These are phyloP conservation scores for Condylura cristata DNA, from an alignment of 2,113 vertebrate genomes.

Conservation along the genomic window DNA sequence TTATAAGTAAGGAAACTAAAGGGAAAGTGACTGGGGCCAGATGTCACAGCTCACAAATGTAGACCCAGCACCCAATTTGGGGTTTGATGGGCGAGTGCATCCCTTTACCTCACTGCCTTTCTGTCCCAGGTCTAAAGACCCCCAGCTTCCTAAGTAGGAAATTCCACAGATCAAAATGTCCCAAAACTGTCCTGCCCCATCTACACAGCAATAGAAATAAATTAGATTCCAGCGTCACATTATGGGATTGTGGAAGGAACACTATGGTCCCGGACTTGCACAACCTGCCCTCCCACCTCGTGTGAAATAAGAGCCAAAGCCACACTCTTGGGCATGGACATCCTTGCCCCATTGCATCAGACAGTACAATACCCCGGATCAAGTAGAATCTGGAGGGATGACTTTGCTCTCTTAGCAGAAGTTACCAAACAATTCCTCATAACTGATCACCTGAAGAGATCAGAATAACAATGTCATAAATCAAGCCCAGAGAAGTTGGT, in stretches of 20 bases:
- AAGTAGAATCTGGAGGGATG: conserved; percentile 23
- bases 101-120: not conserved
- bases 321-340: fast-evolving
- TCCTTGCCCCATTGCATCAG: not conserved
- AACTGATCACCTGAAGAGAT: not conserved
- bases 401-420: not conserved
- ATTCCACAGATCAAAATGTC: not conserved
- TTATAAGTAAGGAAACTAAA: not conserved
- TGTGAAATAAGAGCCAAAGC: not conserved
- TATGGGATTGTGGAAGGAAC: not conserved
- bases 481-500: not conserved
- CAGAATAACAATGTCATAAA: not conserved
- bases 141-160: not conserved
- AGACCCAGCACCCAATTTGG: not conserved
- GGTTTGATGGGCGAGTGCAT: not conserved
- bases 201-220: not conserved
- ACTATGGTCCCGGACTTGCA: not conserved
- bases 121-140: not conserved
- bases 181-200: not conserved
- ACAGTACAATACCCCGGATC: not conserved
- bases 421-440: not conserved
- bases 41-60: not conserved
- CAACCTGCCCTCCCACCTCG: not conserved
- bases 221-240: not conserved
- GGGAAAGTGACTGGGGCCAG: not conserved